Percentiles rank a stretch among this genome's conserved stretches.
Conservation (phyloP, 1,140 invertebrate genomes). For the Microplitis demolitor region DNA sequence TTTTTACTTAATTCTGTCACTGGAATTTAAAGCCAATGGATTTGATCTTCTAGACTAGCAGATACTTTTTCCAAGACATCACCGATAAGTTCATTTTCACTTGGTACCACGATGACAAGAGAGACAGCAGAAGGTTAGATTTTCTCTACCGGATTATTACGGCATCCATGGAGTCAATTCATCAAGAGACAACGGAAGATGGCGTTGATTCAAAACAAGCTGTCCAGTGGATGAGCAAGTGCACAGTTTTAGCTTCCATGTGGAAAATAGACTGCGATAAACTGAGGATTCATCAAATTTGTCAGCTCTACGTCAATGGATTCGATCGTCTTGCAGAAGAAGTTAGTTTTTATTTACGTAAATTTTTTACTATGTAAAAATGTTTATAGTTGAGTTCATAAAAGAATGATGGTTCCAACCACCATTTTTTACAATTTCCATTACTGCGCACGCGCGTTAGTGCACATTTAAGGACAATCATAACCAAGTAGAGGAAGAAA, state of each 20-base stretch:
- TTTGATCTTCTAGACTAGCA: slow-evolving; percentile 50
- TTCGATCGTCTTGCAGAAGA: slow-evolving; percentile 79
- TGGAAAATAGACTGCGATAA: slow-evolving; percentile 82
- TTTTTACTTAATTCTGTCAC: slow-evolving; percentile 28
- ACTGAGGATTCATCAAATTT: slow-evolving; percentile 77
- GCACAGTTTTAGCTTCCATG: slow-evolving; percentile 72
- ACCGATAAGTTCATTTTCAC: slow-evolving; percentile 52
- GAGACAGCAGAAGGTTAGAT: slow-evolving; percentile 64
- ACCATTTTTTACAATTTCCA: no score
- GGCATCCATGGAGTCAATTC: slow-evolving; percentile 67
- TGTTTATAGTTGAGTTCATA: no score
- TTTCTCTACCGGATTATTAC: slow-evolving; percentile 71
- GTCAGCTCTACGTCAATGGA: slow-evolving; percentile 76
- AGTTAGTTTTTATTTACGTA: slow-evolving; percentile 50
- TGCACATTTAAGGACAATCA: no score
- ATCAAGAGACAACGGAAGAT: slow-evolving; percentile 62
- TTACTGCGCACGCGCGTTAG: no score
- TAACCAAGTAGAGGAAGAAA: no score
- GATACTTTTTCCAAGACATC: slow-evolving; percentile 62
- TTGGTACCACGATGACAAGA: slow-evolving; percentile 58
- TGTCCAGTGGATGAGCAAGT: slow-evolving; percentile 71
- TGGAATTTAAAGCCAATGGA: slow-evolving; percentile 30
- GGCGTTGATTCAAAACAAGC: slow-evolving; percentile 66
- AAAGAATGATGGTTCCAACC: no score
- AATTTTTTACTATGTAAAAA: no score